These are phyloP conservation scores for Chrysina gloriosa DNA, from an alignment of 2,888 invertebrate species.

Conservation along the genomic window DNA sequence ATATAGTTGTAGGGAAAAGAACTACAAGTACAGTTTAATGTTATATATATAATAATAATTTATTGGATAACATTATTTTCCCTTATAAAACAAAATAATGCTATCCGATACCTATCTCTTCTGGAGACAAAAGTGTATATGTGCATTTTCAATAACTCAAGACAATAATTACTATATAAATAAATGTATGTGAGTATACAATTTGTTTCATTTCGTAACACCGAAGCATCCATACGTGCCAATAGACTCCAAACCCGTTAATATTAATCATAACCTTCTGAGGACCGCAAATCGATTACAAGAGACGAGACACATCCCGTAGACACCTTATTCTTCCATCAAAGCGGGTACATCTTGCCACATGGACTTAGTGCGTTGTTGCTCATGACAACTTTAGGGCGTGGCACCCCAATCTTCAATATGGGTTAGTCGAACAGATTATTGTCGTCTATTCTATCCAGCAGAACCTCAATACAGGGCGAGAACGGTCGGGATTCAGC, in stretches of 20 bases:
- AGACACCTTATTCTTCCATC: no score
- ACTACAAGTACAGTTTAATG: slow-evolving; percentile 26
- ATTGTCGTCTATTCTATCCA: no score
- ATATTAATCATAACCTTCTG: no score
- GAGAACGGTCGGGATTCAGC: no score
- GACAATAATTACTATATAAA: slow-evolving; percentile 65
- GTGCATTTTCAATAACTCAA: slow-evolving; percentile 67
- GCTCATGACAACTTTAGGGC: no score
- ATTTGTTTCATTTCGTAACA: slow-evolving; percentile 27
- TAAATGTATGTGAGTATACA: slow-evolving; percentile 55
- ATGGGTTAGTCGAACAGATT: no score
- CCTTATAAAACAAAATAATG: slow-evolving; percentile 49
- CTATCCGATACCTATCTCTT: slow-evolving; percentile 52
- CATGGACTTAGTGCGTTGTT: no score
- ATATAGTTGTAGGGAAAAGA: slow-evolving; percentile 26
- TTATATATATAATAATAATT: slow-evolving; percentile 9
- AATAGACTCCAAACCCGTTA: not conserved
- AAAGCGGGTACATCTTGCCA: no score
- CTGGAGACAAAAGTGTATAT: slow-evolving; percentile 59
- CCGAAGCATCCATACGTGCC: not conserved
- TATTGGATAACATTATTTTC: slow-evolving; percentile 39
- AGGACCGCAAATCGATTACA: no score
- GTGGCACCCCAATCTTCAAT: no score
- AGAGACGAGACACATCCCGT: no score
- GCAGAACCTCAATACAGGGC: no score